phyloP scores from a whole-genome alignment of 2,797 vertebrate species.

The Sebastes trivittatus region DNA sequence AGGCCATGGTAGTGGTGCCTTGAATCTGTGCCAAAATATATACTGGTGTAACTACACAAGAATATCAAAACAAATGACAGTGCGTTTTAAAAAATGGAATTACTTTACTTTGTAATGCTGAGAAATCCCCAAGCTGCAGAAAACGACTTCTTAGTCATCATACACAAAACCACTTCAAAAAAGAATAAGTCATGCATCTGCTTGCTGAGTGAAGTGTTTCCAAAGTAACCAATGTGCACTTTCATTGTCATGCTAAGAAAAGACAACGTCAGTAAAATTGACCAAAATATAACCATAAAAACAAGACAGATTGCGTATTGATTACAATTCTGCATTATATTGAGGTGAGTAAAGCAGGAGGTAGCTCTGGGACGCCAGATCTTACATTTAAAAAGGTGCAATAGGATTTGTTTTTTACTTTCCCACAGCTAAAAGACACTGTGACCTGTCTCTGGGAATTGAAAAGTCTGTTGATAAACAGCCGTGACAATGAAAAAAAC shows the following conservation, averaged over 20 bases:
- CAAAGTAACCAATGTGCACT: conserved; percentile 33
- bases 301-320: not conserved
- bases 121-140: conserved; percentile 33
- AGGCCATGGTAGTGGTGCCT: not conserved
- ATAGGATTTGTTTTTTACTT: no score
- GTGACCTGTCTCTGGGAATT: not conserved
- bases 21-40: not conserved
- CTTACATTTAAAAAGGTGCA: not conserved
- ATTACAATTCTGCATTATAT: not conserved
- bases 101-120: conserved; percentile 1
- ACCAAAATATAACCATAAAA: not conserved
- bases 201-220: conserved; percentile 12
- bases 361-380: not conserved
- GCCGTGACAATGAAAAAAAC: not conserved
- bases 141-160: conserved; percentile 41
- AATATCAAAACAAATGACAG: conserved; percentile 20
- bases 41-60: not conserved
- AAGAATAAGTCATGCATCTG: conserved; percentile 20
- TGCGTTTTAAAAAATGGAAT: not conserved
- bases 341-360: not conserved
- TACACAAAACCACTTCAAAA: conserved; percentile 46
- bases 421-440: not conserved
- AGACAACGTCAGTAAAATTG: not conserved
- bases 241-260: conserved; percentile 3
- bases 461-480: not conserved